Conservation (phyloP, 2,113 vertebrate genomes). For the Natator depressus region DNA sequence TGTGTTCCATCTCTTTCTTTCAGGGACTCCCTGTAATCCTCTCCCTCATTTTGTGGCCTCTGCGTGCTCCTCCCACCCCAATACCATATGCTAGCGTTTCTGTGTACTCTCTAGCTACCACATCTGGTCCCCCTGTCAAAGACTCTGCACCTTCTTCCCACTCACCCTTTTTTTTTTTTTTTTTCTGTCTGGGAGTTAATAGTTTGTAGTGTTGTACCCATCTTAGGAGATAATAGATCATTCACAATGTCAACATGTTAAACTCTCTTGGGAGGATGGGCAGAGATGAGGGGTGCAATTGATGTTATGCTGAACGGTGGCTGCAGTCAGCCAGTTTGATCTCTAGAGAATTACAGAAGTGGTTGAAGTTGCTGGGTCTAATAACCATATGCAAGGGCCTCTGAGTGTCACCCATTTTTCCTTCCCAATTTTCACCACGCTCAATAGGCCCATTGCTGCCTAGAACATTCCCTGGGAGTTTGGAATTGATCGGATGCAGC, state of each 20-base stretch:
- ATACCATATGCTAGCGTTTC: too few relatives aligned
- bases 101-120: background rate
- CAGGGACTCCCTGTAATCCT: too few relatives aligned
- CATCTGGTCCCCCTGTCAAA: background rate
- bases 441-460: background rate
- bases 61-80: background rate
- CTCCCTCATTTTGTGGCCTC: background rate
- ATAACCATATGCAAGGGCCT: background rate
- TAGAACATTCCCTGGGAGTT: background rate
- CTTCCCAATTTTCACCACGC: background rate
- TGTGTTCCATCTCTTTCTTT: too few relatives aligned
- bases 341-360: background rate
- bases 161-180: background rate
- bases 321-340: background rate
- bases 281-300: background rate
- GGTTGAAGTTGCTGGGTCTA: background rate
- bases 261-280: background rate
- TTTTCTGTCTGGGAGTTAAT: background rate
- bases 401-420: background rate
- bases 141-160: background rate
- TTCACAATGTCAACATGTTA: too few relatives aligned
- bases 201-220: too few relatives aligned
- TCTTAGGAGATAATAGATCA: too few relatives aligned
- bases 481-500: rapidly evolving
- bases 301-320: background rate